Percentiles rank a stretch among this genome's conserved stretches.
These are phyloP conservation scores for Pterocles gutturalis DNA, from an alignment of 2,113 vertebrate species.

Conservation along the genomic window DNA sequence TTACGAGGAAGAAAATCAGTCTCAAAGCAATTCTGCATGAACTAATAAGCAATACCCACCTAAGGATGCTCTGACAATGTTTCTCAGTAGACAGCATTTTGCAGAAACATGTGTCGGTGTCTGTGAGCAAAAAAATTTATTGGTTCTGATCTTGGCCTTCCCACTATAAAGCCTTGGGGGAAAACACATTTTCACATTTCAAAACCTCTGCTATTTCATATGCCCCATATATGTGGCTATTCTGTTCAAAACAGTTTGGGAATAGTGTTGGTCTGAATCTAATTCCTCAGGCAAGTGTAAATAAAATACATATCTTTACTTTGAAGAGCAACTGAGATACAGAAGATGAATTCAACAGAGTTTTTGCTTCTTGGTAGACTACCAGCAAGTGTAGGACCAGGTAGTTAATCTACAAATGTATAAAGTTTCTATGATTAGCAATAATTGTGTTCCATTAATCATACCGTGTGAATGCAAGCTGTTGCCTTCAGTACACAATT, in stretches of 20 bases:
- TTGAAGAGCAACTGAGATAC: background rate
- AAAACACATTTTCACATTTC: constrained; percentile 5
- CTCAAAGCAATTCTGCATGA: background rate
- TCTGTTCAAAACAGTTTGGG: background rate
- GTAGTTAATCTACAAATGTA: background rate
- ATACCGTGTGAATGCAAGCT: background rate
- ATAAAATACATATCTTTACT: background rate
- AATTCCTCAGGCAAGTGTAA: background rate
- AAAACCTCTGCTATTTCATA: background rate
- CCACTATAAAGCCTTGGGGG: background rate
- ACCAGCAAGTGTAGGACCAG: background rate
- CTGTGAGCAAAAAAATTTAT: background rate
- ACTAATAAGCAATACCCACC: background rate
- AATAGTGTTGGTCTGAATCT: background rate
- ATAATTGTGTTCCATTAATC: background rate
- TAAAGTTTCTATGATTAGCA: background rate
- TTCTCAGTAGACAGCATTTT: constrained; percentile 23
- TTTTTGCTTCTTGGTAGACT: background rate
- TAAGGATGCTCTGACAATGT: background rate
- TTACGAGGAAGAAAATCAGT: background rate
- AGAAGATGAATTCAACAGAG: background rate
- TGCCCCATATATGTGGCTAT: background rate
- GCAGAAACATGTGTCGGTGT: background rate
- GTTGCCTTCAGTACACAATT: background rate
- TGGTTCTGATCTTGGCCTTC: constrained; percentile 24